Percentiles rank a stretch among this genome's conserved stretches.
Evolutionary conservation across 2,797 vertebrate genomes (phyloP).

Genomic region (Etheostoma nigrum): DNA sequence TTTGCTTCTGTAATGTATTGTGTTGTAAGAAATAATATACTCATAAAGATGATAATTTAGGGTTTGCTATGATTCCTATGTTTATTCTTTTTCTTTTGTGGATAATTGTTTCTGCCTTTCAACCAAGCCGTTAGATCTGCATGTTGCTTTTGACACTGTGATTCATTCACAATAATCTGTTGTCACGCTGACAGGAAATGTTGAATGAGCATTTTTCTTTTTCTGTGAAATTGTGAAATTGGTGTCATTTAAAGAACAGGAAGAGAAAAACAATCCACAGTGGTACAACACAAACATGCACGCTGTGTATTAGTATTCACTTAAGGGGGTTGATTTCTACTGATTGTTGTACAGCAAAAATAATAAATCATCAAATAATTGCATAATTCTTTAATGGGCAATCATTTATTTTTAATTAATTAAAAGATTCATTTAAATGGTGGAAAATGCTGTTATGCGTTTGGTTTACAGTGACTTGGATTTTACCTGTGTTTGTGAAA

Average conservation of each 20-base stretch:
- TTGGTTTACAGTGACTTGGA: neutral
- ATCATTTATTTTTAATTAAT: neutral
- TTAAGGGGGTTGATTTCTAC: neutral
- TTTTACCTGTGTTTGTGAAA: neutral
- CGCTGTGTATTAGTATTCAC: neutral
- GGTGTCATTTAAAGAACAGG: conserved; percentile 4
- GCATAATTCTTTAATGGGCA: neutral
- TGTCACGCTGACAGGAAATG: neutral
- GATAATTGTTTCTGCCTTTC: neutral
- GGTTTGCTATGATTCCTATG: neutral
- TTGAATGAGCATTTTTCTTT: neutral
- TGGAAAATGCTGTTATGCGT: neutral
- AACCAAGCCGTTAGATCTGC: neutral
- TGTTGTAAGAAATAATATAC: neutral
- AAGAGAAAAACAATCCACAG: neutral
- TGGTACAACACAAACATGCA: neutral
- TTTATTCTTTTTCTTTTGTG: neutral
- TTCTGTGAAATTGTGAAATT: neutral
- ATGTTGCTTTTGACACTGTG: neutral
- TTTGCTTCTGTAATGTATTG: neutral
- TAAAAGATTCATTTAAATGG: neutral
- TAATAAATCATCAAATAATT: neutral
- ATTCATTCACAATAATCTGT: neutral
- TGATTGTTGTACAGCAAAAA: neutral
- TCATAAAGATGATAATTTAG: neutral